Percentiles rank a stretch among this genome's conserved stretches.
These are phyloP conservation scores for Drosophila prosaltans DNA, from an alignment of 1,140 invertebrate species.

Conservation along the genomic window DNA sequence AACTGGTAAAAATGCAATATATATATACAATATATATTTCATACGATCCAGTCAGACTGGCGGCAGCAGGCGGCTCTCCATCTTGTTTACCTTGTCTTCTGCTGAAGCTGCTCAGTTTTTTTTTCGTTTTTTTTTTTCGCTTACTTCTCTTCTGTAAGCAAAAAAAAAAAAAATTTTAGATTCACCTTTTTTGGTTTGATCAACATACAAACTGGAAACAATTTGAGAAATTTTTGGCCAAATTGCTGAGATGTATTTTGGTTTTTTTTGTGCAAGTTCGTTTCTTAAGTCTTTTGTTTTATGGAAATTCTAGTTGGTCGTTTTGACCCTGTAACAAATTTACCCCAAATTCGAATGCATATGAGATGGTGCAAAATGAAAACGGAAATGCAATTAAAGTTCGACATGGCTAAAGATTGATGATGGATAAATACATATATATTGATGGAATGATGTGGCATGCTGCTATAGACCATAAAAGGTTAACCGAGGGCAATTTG, in stretches of 20 bases:
- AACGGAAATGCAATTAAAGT: constrained; percentile 50
- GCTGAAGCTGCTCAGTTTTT: not conserved
- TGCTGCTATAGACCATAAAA: constrained; percentile 2
- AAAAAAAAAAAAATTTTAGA: constrained; percentile 8
- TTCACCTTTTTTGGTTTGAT: constrained; percentile 50
- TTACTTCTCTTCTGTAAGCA: constrained; percentile 10
- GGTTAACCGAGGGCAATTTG: constrained; percentile 9
- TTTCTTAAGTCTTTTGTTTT: constrained; percentile 75
- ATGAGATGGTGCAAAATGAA: constrained; percentile 30
- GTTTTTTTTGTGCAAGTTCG: constrained; percentile 51
- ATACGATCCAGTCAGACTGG: constrained; percentile 19
- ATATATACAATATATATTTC: constrained; percentile 20
- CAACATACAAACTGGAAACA: constrained; percentile 32
- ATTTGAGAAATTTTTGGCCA: constrained; percentile 76
- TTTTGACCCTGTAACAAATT: constrained; percentile 76
- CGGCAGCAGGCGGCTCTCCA: constrained; percentile 25
- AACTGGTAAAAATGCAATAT: constrained; percentile 36
- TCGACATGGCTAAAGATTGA: constrained; percentile 18
- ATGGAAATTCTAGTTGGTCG: constrained; percentile 69
- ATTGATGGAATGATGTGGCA: constrained; percentile 3
- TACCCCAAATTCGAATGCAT: constrained; percentile 37
- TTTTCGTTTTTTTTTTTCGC: constrained; percentile 32
- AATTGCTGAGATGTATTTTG: constrained; percentile 41
- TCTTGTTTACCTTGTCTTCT: constrained; percentile 69
- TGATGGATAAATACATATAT: constrained; percentile 26